Evolutionary conservation across 2,113 vertebrate species (phyloP), one percentile per base, ranked within the genome.

Genomic region (Chaetodon trifascialis): DNA sequence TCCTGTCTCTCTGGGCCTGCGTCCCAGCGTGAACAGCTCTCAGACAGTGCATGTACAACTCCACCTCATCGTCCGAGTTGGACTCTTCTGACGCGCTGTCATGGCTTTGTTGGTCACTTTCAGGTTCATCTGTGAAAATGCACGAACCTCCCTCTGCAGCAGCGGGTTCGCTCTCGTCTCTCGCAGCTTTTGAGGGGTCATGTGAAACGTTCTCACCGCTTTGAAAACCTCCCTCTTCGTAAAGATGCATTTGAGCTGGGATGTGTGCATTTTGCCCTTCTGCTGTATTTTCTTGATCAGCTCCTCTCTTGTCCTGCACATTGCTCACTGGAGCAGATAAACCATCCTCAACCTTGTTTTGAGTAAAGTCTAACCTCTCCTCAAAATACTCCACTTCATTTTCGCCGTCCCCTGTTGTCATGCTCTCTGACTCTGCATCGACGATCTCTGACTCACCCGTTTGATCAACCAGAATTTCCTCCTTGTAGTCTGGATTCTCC

Each of bases 41-140:
- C 76, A 96, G 88, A 56, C 93, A 92, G 79, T 81, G 91, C 83
- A 95, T 87, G 88, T 95, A 94, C 70, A 95, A 44, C 67, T 95
- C 93, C 89, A 96, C 93, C 83, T 95, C 94, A 8, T 96, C 94
- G 15, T 94, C 95, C 0, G 89, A 93, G 73, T 90, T 83, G 0
- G 93, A 94, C 59, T 94, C 94, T 6, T 89, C 85, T 0, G 93
- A 93, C 2, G 59, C 42, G 8, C 84, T 85, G 23, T 81, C 75
- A 11, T 66, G 52, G n/a, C 76, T 66, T 0, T 10, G 36, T 60
- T 46, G 70, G 46, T 89, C 84, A 19, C 38, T 62, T 58, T 84
- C 85, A 4, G 72, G 64, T 67, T 89, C 79, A 10, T 68, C 76
- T 0, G 38, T 2, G 15, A 60, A 80, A 55, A 42, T 0, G 56